Evolutionary conservation across 2,113 vertebrate species (phyloP).

Genomic region (Dunckerocampus dactyliophorus): DNA sequence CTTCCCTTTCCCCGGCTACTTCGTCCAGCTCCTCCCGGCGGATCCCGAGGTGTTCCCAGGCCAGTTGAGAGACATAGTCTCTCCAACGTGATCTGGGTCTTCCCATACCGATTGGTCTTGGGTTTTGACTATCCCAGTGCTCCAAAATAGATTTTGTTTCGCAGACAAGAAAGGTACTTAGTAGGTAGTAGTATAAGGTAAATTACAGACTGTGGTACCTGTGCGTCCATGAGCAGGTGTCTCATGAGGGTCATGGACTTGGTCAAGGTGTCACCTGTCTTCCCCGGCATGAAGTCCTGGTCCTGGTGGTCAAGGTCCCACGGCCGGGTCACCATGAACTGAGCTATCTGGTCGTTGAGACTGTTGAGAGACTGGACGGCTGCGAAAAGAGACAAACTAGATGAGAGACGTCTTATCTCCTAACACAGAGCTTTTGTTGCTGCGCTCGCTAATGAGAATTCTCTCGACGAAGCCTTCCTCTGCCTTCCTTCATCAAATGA

Average conservation of each 20-base stretch:
- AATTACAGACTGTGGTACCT: constrained; percentile 67
- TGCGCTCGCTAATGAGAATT: constrained; percentile 13
- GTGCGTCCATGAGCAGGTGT: constrained; percentile 89
- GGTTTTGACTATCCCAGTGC: too few relatives aligned
- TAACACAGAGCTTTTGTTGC: background rate
- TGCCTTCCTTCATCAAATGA: constrained; percentile 43
- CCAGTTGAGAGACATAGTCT: too few relatives aligned
- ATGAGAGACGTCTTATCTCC: background rate
- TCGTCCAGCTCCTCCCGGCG: too few relatives aligned
- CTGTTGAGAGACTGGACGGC: constrained; percentile 90
- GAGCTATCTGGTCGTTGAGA: constrained; percentile 74
- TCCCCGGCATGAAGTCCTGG: constrained; percentile 71
- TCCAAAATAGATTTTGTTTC: too few relatives aligned
- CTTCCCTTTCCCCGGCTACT: too few relatives aligned
- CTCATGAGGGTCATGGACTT: constrained; percentile 90
- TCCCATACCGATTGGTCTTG: too few relatives aligned
- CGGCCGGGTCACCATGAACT: constrained; percentile 7
- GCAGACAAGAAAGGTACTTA: too few relatives aligned
- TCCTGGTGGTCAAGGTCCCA: background rate
- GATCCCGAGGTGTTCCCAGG: too few relatives aligned
- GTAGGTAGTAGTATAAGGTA: too few relatives aligned
- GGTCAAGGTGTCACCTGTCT: constrained; percentile 81
- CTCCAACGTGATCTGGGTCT: too few relatives aligned
- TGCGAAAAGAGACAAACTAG: constrained; percentile 45
- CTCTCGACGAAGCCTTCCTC: constrained; percentile 17